Evolutionary conservation across 2,888 invertebrate species (phyloP).

Genomic region (Tiliacea citrago): DNA sequence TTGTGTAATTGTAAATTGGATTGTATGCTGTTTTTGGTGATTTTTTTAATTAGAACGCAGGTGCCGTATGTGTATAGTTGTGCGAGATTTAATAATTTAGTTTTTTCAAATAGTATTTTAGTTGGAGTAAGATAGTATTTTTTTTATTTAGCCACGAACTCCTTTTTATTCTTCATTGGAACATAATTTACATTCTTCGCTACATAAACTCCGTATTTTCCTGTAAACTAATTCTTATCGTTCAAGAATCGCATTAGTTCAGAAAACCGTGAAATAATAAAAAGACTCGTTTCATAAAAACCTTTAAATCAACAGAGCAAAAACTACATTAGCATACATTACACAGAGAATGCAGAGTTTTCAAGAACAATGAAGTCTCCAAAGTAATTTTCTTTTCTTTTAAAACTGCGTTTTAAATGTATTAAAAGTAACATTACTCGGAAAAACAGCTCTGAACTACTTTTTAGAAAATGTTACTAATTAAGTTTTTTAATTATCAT

Average conservation of each 20-base stretch:
- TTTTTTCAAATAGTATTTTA: no score
- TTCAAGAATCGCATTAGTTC: conserved; percentile 68
- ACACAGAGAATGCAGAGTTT: conserved; percentile 59
- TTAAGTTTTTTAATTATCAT: conserved; percentile 39
- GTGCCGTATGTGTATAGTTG: no score
- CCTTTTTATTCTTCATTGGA: no score
- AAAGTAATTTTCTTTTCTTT: conserved; percentile 60
- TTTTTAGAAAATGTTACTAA: conserved; percentile 24
- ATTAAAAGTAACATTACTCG: conserved; percentile 57
- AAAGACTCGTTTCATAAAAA: conserved; percentile 68
- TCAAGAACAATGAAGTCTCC: conserved; percentile 62
- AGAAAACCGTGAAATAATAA: conserved; percentile 69
- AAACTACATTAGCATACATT: conserved; percentile 68
- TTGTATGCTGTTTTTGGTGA: no score
- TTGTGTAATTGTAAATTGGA: no score
- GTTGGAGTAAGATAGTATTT: no score
- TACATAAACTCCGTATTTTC: conserved; percentile 11
- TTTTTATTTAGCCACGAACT: no score
- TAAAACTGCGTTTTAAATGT: conserved; percentile 62
- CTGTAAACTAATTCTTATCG: conserved; percentile 47
- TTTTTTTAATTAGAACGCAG: no score
- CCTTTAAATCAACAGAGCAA: conserved; percentile 68
- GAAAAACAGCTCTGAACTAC: conserved; percentile 26
- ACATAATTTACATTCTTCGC: not conserved
- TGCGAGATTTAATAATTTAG: no score